Base-by-base conservation (phyloP, 2,797 vertebrate genomes). In the Melanotaenia nigrans region DNA sequence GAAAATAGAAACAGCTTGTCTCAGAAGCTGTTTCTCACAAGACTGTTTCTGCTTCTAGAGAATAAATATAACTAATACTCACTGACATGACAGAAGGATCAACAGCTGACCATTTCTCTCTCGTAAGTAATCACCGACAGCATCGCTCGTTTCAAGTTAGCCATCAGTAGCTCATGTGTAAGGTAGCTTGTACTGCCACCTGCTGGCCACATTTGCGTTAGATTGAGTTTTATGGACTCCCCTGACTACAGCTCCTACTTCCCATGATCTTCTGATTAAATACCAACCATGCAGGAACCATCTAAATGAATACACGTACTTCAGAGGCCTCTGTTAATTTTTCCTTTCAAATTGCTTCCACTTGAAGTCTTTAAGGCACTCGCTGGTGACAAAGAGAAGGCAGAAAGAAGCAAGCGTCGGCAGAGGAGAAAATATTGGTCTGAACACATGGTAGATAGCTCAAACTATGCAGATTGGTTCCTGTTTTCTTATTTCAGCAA, bases 361-460 rank as follows among this genome's bases (percentile, higher is more conserved):
- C 25, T 47, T 86, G 61, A 45, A 57, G 66, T 77, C 65, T 77
- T 82, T 90, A 93, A 93, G 92, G 92, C 92, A 93, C 92, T 92
- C 78, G 35, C 61, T 76, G 92, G 91, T 83, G 75, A 66, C 64
- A 51, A 64, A 82, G 81, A 81, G 67, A 88, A 85, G 81, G 76
- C 81, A 83, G 72, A 82, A 61, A 76, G 65, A 76, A 85, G 73
- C 59, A 49, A 25, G 51, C 61, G 60, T 79, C 61, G 62, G 47
- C 16, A 24, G 49, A n/a, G 28, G 4, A 35, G 42, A n/a, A 35
- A 30, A 36, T 13, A 24, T 13, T 8, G 8, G 12, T 35, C 18
- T 51, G 22, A 14, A 36, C 40, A 11, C 14, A 18, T 12, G 22
- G n/a, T 12, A 51, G 28, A 14, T 2, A 42, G 55, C 25, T 47